Conservation (phyloP, 2,888 invertebrate genomes). For the Drosophila fulvimacula region DNA sequence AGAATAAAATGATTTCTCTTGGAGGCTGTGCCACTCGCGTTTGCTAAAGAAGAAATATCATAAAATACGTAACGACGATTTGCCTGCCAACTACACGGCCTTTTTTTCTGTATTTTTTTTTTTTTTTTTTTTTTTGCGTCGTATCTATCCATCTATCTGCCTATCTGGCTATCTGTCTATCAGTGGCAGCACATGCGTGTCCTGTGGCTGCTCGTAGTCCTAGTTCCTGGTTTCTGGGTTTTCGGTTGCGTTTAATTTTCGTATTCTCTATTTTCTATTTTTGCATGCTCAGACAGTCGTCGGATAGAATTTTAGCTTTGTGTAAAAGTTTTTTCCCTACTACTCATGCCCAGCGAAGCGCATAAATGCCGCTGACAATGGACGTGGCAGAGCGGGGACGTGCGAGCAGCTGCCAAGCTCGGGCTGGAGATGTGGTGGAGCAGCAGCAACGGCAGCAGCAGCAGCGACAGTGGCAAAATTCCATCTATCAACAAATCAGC, state of each 20-base stretch:
- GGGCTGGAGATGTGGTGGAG: constrained; percentile 1
- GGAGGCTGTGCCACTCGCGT: constrained; percentile 35
- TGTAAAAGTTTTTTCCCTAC: constrained; percentile 65
- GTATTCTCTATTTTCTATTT: constrained; percentile 45
- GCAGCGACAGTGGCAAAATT: constrained; percentile 55
- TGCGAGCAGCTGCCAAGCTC: not conserved
- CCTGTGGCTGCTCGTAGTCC: constrained; percentile 43
- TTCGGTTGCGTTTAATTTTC: constrained; percentile 48
- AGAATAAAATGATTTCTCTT: constrained; percentile 74
- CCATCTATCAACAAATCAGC: constrained; percentile 80
- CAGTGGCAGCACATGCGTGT: constrained; percentile 55
- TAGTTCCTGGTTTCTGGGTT: constrained; percentile 14
- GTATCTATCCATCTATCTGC: constrained; percentile 13
- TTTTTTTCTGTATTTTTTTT: constrained; percentile 15
- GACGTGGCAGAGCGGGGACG: constrained; percentile 28
- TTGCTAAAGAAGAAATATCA: constrained; percentile 56
- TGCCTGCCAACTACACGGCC: constrained; percentile 60
- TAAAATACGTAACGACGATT: constrained; percentile 77
- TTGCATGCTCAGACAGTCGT: constrained; percentile 73
- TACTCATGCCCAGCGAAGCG: constrained; percentile 62
- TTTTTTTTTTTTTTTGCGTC: no score
- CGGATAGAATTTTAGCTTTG: constrained; percentile 76
- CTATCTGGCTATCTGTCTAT: constrained; percentile 14
- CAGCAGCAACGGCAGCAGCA: constrained; percentile 23
- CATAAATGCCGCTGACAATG: constrained; percentile 79